Evolutionary conservation across 1,140 invertebrate species (phyloP).

Genomic region (Cyclargus thomasi): DNA sequence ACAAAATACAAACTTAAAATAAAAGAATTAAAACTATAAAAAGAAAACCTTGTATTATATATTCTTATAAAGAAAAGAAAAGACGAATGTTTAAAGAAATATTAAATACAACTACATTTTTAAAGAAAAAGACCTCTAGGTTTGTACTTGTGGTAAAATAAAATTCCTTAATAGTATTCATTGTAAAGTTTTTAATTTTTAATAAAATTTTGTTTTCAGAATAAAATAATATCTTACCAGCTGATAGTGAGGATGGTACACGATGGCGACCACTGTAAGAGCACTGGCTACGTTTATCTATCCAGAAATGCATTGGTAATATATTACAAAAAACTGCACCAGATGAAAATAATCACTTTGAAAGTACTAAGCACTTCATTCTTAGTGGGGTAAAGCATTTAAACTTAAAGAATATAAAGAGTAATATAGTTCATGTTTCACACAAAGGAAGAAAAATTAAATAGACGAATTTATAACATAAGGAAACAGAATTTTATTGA

Average conservation of each 20-base stretch:
- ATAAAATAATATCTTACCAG: constrained; percentile 44
- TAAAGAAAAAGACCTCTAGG: too few relatives aligned
- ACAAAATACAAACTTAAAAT: too few relatives aligned
- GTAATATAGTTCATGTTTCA: not conserved
- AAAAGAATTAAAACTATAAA: too few relatives aligned
- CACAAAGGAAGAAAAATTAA: not conserved
- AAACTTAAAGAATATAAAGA: not conserved
- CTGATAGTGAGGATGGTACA: constrained; percentile 73
- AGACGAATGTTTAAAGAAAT: too few relatives aligned
- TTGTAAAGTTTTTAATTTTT: too few relatives aligned
- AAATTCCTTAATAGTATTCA: too few relatives aligned
- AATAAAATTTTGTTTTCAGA: too few relatives aligned
- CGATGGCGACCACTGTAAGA: constrained; percentile 78
- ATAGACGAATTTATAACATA: not conserved
- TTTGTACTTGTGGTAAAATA: too few relatives aligned
- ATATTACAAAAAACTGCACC: not conserved
- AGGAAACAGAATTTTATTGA: not conserved
- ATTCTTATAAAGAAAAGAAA: too few relatives aligned
- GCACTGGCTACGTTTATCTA: constrained; percentile 82
- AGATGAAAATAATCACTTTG: not conserved
- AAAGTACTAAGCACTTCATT: not conserved
- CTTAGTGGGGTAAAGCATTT: not conserved
- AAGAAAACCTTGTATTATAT: too few relatives aligned
- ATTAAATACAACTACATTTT: too few relatives aligned
- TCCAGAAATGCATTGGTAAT: constrained; percentile 82